phyloP scores from a whole-genome alignment of 2,113 vertebrate genomes.

The Amphilophus citrinellus region DNA sequence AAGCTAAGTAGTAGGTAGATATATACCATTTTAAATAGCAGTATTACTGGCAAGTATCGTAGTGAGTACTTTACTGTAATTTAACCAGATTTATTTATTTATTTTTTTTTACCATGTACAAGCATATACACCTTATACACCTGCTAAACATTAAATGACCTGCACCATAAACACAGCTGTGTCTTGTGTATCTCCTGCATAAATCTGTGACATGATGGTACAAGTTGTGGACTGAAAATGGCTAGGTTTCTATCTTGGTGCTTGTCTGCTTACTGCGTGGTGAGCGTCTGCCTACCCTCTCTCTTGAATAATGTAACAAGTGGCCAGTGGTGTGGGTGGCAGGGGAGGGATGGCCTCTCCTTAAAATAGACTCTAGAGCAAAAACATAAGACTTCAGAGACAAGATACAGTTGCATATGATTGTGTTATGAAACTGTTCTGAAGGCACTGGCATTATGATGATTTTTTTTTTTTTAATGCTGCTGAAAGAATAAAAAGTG shows the following conservation, averaged over 20 bases:
- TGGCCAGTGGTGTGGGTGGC: conserved; percentile 69
- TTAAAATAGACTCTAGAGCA: conserved; percentile 75
- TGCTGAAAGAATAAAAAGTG: not conserved
- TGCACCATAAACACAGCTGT: not conserved
- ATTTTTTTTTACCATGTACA: not conserved
- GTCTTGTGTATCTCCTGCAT: not conserved
- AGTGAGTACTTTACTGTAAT: no score
- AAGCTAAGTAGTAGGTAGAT: no score
- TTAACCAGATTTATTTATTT: no score
- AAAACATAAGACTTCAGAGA: conserved; percentile 36
- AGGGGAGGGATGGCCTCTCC: conserved; percentile 65
- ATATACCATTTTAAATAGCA: no score
- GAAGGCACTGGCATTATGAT: not conserved
- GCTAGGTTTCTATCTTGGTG: conserved; percentile 15
- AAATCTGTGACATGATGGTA: not conserved
- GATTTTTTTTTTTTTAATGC: not conserved
- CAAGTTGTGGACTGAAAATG: not conserved
- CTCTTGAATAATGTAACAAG: conserved; percentile 79
- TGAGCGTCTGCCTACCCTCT: conserved; percentile 49
- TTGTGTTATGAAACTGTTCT: conserved; percentile 7
- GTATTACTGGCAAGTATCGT: no score
- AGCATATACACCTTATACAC: no score
- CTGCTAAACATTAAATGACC: not conserved
- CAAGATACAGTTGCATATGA: not conserved
- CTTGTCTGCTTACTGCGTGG: conserved; percentile 8